Base-by-base conservation (phyloP, 2,797 vertebrate genomes). In the Paguma larvata region DNA sequence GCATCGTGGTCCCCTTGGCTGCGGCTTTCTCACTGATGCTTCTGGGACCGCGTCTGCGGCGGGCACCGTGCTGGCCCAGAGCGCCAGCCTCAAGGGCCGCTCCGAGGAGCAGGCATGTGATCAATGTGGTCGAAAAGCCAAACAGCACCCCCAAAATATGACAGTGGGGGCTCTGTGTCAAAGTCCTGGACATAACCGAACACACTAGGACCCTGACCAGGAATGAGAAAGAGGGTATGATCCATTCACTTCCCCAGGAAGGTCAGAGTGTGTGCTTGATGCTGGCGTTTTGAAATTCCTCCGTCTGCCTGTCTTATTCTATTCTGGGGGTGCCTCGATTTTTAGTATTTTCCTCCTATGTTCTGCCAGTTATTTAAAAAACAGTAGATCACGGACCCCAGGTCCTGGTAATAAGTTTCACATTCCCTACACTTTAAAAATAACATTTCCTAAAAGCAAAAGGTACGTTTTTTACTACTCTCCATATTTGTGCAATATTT, bases 171-270 rank as follows among this genome's bases (percentile, higher is more conserved):
- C 95, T 96, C 97, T 94, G 95, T 94, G 96, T 95, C 97, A 85
- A 96, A 97, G 97, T 83, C 96, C 97, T 97, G 93, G 97, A 95
- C 98, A 98, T 97, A 97, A 97, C 96, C 67, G 91, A 94, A 90
- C 86, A 94, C 92, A 96, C 97, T 88, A 85, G 96, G 97, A 89
- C 95, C 96, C 97, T 94, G 94, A 95, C 98, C 94, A 96, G 96
- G 97, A 97, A 97, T n/a, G 93, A 88, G 83, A 97, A 91, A 96
- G 97, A 30, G 67, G 46, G 9, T 1, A 2, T 2, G 5, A 12
- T 6, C 18, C 0, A 0, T 4, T 18, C 41, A 3, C 23, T 46
- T 6, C 14, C 1, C 59, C 27, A 14, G 56, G 48, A 56, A 59
- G 46, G 32, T 77, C 77, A 13, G 68, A 79, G 25, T 1, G 0